Base-by-base conservation (phyloP, 2,888 invertebrate species). In the Hartigia nigra region DNA sequence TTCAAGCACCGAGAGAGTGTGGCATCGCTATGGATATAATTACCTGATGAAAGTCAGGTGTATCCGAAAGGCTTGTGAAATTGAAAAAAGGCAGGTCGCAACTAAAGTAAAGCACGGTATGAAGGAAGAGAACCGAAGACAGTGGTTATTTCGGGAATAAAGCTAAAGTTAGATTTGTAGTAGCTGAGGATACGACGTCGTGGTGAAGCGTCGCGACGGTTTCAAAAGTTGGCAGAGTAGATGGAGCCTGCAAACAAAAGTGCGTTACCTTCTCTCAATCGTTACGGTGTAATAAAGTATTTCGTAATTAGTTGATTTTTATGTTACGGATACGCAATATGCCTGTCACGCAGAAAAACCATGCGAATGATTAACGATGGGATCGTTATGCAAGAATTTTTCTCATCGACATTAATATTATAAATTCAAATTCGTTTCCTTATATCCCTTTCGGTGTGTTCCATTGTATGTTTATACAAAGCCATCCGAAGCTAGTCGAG, bases 401-500 rank as follows among this genome's bases (percentile, higher is more conserved):
- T 80, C 75, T 74, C 80, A 78, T 77, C 75, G 37, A 80, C 72
- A 82, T 82, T 83, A 77, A 80, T 75, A 82, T 86, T 84, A 88
- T 55, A 55, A 55, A 23, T 88, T 88, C 80, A 87, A 88, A 88
- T 87, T 77, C 81, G 84, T 85, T 88, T 85, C 84, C 84, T 83
- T 82, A 81, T 55, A 55, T 86, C 83, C 80, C 81, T 81, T 85
- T 84, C 81, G 80, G 81, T 81, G 84, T 84, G 83, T 82, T 81
- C 87, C 84, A 89, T 90, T 90, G 89, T 88, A 87, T 88, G 88
- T 83, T 89, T 88, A 89, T 88, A 82, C 80, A 69, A 32, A 55
- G 70, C 85, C 86, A 83, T 83, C 70, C 76, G n/a, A 69, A 76
- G 79, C 80, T 76, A 55, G 36, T 70, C 75, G 70, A 75, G 79